Conservation (phyloP, 2,113 vertebrate genomes). For the Eulemur rufifrons region DNA sequence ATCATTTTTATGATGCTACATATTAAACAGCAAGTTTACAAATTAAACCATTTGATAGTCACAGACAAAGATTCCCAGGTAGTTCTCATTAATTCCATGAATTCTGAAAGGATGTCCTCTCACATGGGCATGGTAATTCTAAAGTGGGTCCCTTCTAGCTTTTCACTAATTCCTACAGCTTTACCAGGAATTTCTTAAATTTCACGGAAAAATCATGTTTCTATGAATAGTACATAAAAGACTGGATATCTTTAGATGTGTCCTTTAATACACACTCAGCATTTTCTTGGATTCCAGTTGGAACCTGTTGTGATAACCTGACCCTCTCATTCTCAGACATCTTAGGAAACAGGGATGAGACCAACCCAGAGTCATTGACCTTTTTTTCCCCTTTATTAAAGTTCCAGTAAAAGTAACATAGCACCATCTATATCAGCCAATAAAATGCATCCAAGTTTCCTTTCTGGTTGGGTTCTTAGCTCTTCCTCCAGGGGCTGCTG, state of each 20-base stretch:
- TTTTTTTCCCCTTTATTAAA: slow-evolving; percentile 30
- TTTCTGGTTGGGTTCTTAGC: slow-evolving; percentile 71
- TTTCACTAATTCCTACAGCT: background rate
- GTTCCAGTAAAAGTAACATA: slow-evolving; percentile 37
- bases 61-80: background rate
- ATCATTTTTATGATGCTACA: slow-evolving; percentile 25
- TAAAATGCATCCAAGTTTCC: slow-evolving; percentile 71
- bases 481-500: slow-evolving; percentile 77
- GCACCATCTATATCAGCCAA: slow-evolving; percentile 39
- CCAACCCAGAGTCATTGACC: background rate
- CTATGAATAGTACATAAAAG: background rate
- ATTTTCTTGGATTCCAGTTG: background rate
- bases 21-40: background rate
- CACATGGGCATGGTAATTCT: background rate
- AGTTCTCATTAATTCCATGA: background rate
- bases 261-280: background rate
- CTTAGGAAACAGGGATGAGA: background rate
- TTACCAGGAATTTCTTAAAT: background rate
- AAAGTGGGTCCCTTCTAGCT: background rate
- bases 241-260: background rate
- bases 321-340: background rate
- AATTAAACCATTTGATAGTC: background rate
- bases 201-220: background rate
- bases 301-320: background rate
- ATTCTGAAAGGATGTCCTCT: background rate